Evolutionary conservation across 2,797 vertebrate species (phyloP).

Genomic region (Anas bernieri): DNA sequence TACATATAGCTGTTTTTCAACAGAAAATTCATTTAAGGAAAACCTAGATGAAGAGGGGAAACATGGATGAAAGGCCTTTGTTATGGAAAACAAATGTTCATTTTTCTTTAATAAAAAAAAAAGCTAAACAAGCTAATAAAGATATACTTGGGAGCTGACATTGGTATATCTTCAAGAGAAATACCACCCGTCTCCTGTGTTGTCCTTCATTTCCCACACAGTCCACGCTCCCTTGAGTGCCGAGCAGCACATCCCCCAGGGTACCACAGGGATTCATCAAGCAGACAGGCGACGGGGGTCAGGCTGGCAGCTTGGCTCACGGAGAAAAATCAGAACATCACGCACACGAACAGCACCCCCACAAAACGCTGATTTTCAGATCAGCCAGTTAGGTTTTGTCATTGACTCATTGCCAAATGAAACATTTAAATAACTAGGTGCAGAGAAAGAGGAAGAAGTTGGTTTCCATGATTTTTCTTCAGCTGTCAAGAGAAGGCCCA

Average conservation of each 20-base stretch:
- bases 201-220: background rate
- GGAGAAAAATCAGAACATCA: background rate
- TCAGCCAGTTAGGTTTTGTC: background rate
- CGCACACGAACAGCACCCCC: fast-evolving
- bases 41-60: background rate
- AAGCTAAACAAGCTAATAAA: background rate
- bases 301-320: background rate
- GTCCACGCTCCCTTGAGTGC: background rate
- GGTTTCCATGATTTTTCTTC: background rate
- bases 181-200: background rate
- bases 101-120: background rate
- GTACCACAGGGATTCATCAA: background rate
- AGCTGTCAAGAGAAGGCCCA: background rate
- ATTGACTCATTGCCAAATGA: background rate
- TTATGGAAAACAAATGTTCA: background rate
- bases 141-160: background rate
- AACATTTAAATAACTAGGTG: background rate
- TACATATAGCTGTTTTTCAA: background rate
- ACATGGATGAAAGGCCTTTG: background rate
- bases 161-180: background rate
- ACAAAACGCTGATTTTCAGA: background rate
- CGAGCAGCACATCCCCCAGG: background rate
- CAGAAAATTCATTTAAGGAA: background rate
- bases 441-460: background rate
- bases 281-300: background rate